Percentiles rank a stretch among this genome's conserved stretches.
These are phyloP conservation scores for Euclidia mi DNA, from an alignment of 2,888 invertebrate species.

Conservation along the genomic window DNA sequence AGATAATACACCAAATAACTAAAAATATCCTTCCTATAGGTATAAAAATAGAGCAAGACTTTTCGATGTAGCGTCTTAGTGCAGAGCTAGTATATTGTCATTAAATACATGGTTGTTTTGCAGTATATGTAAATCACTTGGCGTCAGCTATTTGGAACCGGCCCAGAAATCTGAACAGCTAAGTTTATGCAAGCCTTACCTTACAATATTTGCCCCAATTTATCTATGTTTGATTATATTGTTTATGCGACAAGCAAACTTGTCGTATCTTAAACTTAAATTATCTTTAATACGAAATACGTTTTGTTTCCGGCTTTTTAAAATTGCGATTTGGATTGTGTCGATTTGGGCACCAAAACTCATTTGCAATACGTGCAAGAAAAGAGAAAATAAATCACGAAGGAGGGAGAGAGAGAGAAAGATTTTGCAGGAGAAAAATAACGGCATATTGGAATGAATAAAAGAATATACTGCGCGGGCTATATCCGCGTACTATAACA, in stretches of 20 bases:
- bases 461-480: too few relatives aligned
- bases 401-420: too few relatives aligned
- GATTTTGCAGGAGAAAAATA: too few relatives aligned
- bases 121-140: constrained; percentile 68
- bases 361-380: too few relatives aligned
- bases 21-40: too few relatives aligned
- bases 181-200: constrained; percentile 69
- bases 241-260: constrained; percentile 57
- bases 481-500: too few relatives aligned
- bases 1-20: too few relatives aligned
- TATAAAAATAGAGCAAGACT: background rate
- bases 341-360: too few relatives aligned
- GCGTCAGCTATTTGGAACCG: constrained; percentile 67
- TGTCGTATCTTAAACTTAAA: constrained; percentile 5
- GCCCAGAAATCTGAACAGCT: constrained; percentile 70
- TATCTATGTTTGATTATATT: constrained; percentile 58
- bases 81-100: constrained; percentile 51
- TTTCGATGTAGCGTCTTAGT: constrained; percentile 14
- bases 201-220: constrained; percentile 76
- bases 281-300: background rate
- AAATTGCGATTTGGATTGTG: too few relatives aligned
- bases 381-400: too few relatives aligned
- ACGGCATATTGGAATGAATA: too few relatives aligned
- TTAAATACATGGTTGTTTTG: constrained; percentile 64
- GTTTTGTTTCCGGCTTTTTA: too few relatives aligned